Conservation (phyloP, 2,797 vertebrate species). For the Heterohyrax brucei region DNA sequence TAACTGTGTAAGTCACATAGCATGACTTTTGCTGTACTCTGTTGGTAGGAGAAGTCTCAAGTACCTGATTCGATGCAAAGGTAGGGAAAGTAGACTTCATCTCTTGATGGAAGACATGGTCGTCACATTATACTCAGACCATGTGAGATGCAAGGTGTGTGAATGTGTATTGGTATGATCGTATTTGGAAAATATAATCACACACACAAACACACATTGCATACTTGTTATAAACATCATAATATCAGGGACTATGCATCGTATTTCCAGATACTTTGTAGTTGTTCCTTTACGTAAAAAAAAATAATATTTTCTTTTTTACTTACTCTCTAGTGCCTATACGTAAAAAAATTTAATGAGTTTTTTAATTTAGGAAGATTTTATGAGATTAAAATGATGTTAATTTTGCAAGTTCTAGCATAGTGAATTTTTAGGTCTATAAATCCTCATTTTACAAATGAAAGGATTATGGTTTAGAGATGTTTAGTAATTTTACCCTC, state of each 20-base stretch:
- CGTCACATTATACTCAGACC: background rate
- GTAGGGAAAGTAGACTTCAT: background rate
- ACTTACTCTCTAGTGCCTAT: slow-evolving; percentile 54
- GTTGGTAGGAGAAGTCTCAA: background rate
- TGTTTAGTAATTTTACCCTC: slow-evolving; percentile 69
- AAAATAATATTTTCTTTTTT: slow-evolving; percentile 13
- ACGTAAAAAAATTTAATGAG: slow-evolving; percentile 36
- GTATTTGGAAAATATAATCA: slow-evolving; percentile 45
- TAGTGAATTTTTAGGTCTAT: slow-evolving; percentile 51
- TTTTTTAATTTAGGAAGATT: slow-evolving; percentile 67
- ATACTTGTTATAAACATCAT: slow-evolving; percentile 60
- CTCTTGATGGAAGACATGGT: background rate
- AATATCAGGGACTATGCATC: slow-evolving; percentile 62
- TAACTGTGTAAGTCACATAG: background rate
- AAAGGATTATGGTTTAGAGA: slow-evolving; percentile 22
- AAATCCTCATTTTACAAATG: slow-evolving; percentile 64
- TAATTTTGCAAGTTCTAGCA: slow-evolving; percentile 17
- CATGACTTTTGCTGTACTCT: background rate
- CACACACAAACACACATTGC: background rate
- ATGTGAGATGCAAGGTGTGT: background rate
- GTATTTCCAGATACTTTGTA: background rate
- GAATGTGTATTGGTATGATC: background rate
- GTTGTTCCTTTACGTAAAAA: background rate
- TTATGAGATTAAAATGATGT: slow-evolving; percentile 43
- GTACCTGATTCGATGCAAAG: background rate